A percentile compares a stretch with the other conserved stretches of the same genome.
Evolutionary conservation across 2,797 vertebrate species (phyloP).

Genomic region (Cetoscarus ocellatus): DNA sequence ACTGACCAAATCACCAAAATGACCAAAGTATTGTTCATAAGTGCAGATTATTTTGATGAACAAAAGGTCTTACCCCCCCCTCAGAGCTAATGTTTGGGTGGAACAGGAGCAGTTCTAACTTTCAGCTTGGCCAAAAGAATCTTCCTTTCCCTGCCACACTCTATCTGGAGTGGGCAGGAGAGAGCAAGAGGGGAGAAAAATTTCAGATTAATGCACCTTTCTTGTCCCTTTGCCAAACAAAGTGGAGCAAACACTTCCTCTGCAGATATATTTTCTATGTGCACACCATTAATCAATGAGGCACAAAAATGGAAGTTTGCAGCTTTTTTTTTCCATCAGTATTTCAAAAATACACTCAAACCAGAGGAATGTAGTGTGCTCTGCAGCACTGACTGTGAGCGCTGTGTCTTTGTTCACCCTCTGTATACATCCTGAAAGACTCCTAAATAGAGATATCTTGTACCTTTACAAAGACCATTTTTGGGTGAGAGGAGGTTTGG

Average conservation of each 20-base stretch:
- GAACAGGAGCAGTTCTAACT: too few relatives aligned
- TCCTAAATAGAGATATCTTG: conserved; percentile 19
- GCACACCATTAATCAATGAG: conserved; percentile 62
- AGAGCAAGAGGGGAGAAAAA: neutral
- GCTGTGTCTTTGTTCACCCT: conserved; percentile 30
- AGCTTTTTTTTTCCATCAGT: conserved; percentile 29
- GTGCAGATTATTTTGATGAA: too few relatives aligned
- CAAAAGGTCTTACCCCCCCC: too few relatives aligned
- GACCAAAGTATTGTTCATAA: too few relatives aligned
- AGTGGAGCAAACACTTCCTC: conserved; percentile 60
- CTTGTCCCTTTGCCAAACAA: conserved; percentile 54
- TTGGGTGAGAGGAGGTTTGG: neutral
- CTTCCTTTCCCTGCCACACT: too few relatives aligned
- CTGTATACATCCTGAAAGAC: conserved; percentile 23
- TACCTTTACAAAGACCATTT: conserved; percentile 31
- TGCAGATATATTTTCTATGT: conserved; percentile 20
- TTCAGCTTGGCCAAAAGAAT: too few relatives aligned
- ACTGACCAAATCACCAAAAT: too few relatives aligned
- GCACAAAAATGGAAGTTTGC: conserved; percentile 48
- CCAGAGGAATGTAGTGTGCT: conserved; percentile 27
- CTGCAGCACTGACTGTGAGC: conserved; percentile 30
- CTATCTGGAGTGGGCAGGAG: conserved; percentile 35
- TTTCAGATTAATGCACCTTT: conserved; percentile 32
- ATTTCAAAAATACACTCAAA: conserved; percentile 39
- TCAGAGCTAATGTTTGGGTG: too few relatives aligned